phyloP scores from a whole-genome alignment of 2,113 vertebrate species.

The Bucco capensis region DNA sequence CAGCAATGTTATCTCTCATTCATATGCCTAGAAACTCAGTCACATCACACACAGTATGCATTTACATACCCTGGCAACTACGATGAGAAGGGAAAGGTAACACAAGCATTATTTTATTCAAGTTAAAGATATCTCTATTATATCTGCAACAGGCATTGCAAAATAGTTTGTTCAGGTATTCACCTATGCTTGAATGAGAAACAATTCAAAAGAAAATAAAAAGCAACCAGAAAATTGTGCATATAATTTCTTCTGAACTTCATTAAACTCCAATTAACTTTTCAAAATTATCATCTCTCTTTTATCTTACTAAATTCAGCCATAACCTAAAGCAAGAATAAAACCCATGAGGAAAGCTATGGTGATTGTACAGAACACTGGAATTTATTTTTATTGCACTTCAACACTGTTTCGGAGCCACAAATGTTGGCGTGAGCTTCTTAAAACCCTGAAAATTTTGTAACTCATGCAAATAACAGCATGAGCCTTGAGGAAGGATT shows the following conservation, averaged over 20 bases:
- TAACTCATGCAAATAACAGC: neutral
- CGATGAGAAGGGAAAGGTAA: neutral
- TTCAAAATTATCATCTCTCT: neutral
- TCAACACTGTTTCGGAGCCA: neutral
- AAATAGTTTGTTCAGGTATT: neutral
- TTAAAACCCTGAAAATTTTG: neutral
- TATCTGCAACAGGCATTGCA: neutral
- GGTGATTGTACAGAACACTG: neutral
- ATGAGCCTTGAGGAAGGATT: neutral
- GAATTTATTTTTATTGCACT: neutral
- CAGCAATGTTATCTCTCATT: neutral
- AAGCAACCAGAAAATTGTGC: neutral
- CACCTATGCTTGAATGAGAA: neutral
- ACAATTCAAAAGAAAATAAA: neutral
- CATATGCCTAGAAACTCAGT: neutral
- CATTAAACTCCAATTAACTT: constrained; percentile 27
- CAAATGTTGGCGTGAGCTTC: neutral
- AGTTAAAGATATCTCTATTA: neutral
- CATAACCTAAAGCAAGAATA: constrained; percentile 25
- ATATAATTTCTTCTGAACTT: neutral
- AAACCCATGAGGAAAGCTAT: neutral
- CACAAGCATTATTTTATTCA: neutral
- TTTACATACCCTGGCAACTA: neutral
- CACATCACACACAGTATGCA: neutral
- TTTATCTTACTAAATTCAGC: constrained; percentile 22